Conservation (phyloP, 1,140 invertebrate species). For the Lordiphosa clarofinis region DNA sequence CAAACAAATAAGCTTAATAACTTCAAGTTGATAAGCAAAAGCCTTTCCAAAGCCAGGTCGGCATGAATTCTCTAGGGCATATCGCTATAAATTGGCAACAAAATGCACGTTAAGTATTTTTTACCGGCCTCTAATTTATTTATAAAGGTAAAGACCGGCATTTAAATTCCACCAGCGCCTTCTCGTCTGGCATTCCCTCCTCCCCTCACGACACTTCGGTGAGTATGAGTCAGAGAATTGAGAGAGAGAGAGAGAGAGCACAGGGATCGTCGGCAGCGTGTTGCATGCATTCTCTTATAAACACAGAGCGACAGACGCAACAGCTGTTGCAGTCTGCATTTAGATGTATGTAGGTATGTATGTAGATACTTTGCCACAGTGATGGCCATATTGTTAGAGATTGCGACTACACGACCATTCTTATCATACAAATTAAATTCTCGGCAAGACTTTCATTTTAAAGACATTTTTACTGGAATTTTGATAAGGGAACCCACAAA, state of each 20-base stretch:
- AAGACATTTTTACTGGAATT: no score
- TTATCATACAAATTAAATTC: no score
- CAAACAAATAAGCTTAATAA: constrained; percentile 10
- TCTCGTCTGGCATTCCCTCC: constrained; percentile 2
- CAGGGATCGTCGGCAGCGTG: constrained; percentile 13
- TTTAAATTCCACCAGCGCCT: constrained; percentile 53
- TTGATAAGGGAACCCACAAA: no score
- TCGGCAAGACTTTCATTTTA: no score
- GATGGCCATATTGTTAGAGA: not conserved
- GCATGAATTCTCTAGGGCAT: constrained; percentile 7
- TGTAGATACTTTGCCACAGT: not conserved
- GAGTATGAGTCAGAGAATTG: constrained; percentile 3
- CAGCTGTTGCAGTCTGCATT: constrained; percentile 23
- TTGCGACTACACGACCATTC: no score
- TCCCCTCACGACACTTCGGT: not conserved
- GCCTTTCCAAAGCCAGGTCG: constrained; percentile 23
- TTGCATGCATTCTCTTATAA: constrained; percentile 43
- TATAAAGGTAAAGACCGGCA: constrained; percentile 66
- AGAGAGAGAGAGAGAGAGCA: constrained; percentile 3
- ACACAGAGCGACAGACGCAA: constrained; percentile 33
- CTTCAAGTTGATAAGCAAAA: constrained; percentile 5
- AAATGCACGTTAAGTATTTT: constrained; percentile 35
- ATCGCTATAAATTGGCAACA: constrained; percentile 35
- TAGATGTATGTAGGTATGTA: not conserved
- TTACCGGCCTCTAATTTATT: constrained; percentile 61